Evolutionary conservation across 2,797 vertebrate genomes (phyloP), one percentile per base, ranked within the genome.

Genomic region (Mareca strepera): DNA sequence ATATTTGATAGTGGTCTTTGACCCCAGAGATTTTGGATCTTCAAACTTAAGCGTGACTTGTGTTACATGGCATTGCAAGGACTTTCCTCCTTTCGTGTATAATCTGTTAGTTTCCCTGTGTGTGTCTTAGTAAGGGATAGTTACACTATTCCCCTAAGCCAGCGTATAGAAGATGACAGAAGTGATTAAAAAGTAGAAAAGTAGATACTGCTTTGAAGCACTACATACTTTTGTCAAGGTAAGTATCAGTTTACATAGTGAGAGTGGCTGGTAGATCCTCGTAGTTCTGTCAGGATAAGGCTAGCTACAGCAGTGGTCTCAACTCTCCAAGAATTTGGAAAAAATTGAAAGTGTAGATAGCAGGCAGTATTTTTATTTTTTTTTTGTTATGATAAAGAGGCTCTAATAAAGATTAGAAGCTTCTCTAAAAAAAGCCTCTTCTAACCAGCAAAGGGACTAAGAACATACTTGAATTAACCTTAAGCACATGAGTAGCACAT

Each of bases 401-500:
- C 13, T 79, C 35, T 77, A 48, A 74, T 35, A 81, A 63, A 78
- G 60, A 64, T 70, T 17, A 74, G 62, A 44, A 62, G 28, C 28
- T 75, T 72, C 80, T 81, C 66, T 86, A 60, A 64, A 81, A 43
- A 60, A 72, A 68, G 23, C 9, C 35, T 66, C 20, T 80, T 77
- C 55, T 70, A 80, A 72, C 8, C 63, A 84, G 16, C 17, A 35
- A 63, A 64, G 64, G 29, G 41, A 35, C n/a, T 31, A 26, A 78
- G 73, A 60, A 33, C 25, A 25, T 22, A 4, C 35, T 37, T 72
- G 35, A 6, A 33, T 75, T 73, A 64, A 33, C 41, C 31, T 77
- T 21, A 64, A 86, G 62, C 14, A 63, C 20, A 4, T 0, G 1
- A 78, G 20, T n/a, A 17, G 62, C 14, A 63, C 20, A 3, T 0